These are phyloP conservation scores for Rhabdomys pumilio DNA, from an alignment of 2,797 vertebrate genomes.

Conservation along the genomic window DNA sequence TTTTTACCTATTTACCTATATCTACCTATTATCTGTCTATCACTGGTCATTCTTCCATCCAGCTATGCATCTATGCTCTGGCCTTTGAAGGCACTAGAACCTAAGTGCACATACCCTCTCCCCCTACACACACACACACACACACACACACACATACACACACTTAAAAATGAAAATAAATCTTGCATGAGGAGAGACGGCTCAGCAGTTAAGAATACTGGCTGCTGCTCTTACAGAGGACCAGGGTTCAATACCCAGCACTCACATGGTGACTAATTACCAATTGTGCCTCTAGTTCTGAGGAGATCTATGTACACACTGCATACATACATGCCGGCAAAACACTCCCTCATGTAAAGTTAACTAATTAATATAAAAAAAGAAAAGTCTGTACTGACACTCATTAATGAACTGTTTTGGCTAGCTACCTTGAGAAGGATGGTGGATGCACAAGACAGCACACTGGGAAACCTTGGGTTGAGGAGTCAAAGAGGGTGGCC, in stretches of 20 bases:
- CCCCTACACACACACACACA: background rate
- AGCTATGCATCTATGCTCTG: background rate
- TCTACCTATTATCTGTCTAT: background rate
- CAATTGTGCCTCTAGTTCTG: background rate
- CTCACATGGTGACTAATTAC: background rate
- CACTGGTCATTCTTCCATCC: background rate
- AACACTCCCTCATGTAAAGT: background rate
- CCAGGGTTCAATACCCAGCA: background rate
- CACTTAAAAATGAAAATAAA: background rate
- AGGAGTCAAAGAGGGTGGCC: background rate
- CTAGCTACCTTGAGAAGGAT: background rate
- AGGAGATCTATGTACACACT: background rate
- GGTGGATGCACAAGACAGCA: background rate
- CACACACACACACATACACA: background rate
- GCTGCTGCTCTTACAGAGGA: background rate
- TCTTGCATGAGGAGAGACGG: background rate
- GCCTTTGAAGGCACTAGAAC: background rate
- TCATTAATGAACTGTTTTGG: background rate
- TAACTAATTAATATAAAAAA: background rate
- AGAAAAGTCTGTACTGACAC: background rate
- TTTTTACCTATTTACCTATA: background rate
- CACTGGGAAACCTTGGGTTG: background rate
- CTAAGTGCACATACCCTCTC: background rate
- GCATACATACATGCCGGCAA: background rate
- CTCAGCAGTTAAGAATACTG: background rate